Evolutionary conservation across 2,797 vertebrate species (phyloP).

Genomic region (Anisognathus igniventris): DNA sequence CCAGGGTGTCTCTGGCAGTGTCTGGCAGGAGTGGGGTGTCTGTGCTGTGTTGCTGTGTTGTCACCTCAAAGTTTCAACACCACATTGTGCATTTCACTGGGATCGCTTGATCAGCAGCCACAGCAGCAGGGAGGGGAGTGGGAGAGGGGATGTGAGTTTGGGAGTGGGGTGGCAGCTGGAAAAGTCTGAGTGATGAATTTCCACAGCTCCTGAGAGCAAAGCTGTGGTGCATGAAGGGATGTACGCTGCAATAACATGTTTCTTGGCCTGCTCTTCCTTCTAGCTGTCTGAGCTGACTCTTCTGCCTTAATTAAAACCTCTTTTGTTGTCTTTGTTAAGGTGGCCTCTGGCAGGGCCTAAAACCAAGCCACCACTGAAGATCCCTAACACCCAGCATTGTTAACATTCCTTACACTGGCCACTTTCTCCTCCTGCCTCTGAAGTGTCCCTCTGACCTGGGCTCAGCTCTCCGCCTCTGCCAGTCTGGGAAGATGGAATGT

Average conservation of each 20-base stretch:
- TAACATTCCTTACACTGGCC: conserved; percentile 40
- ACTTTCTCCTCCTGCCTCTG: conserved; percentile 17
- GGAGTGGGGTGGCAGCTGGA: neutral
- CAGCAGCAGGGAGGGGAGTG: neutral
- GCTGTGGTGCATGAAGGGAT: neutral
- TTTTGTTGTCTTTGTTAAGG: conserved; percentile 64
- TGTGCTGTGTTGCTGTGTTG: conserved; percentile 26
- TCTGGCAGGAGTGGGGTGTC: neutral
- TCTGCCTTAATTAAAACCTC: conserved; percentile 15
- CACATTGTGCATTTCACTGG: neutral
- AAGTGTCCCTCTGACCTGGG: neutral
- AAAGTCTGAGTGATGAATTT: neutral
- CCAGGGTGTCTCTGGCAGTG: neutral
- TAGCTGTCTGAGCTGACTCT: neutral
- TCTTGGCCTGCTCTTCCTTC: neutral
- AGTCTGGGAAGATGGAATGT: neutral
- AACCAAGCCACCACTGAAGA: conserved; percentile 27
- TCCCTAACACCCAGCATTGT: conserved; percentile 14
- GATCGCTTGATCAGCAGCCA: neutral
- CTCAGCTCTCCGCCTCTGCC: conserved; percentile 2
- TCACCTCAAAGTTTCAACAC: conserved; percentile 14
- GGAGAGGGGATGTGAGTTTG: neutral
- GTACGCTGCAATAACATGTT: rapidly evolving
- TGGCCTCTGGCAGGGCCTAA: conserved; percentile 62
- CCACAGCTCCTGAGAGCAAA: rapidly evolving